phyloP scores from a whole-genome alignment of 2,797 vertebrate species.

The Notolabrus celidotus region DNA sequence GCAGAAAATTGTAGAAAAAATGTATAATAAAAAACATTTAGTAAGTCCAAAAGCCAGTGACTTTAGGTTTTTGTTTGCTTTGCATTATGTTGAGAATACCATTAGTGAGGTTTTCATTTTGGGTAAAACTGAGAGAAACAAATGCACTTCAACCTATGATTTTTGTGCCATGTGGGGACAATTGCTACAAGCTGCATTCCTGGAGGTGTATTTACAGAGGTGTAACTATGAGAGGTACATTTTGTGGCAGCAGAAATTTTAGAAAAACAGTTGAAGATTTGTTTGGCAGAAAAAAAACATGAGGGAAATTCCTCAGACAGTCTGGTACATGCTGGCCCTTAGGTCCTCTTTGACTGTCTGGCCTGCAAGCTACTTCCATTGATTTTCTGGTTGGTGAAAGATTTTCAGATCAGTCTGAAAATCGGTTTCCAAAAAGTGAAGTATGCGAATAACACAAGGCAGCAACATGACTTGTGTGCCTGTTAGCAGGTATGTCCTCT shows the following conservation, averaged over 20 bases:
- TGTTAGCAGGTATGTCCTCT: conserved; percentile 3
- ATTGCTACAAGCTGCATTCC: background rate
- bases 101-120: no score
- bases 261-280: background rate
- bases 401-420: conserved; percentile 7
- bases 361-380: conserved; percentile 11
- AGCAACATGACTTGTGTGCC: background rate
- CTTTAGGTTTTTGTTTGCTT: no score
- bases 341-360: conserved; percentile 10
- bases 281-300: background rate
- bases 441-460: conserved; percentile 6
- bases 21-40: no score
- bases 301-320: conserved; percentile 3
- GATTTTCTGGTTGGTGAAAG: conserved; percentile 17
- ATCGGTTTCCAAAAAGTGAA: background rate
- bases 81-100: no score
- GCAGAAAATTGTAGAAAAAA: background rate
- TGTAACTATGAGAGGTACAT: background rate
- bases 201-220: background rate
- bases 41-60: no score
- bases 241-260: background rate
- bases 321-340: conserved; percentile 2
- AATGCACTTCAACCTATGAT: background rate
- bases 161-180: background rate
- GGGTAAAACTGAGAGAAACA: background rate